Conservation (phyloP, 2,113 vertebrate genomes). For the Atrichornis clamosus region DNA sequence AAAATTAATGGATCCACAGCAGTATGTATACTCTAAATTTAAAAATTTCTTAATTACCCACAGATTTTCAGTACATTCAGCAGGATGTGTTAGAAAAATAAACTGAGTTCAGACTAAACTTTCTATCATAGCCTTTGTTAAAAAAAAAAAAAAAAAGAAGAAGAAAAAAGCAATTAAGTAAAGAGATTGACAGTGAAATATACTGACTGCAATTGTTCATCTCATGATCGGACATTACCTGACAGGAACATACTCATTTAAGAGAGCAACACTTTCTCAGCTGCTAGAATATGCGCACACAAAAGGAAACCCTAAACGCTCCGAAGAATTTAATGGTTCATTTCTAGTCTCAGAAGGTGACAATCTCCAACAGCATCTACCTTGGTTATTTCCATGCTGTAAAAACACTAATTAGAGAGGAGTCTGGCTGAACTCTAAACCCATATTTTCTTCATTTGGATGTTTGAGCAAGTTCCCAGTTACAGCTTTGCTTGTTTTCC, state of each 20-base stretch:
- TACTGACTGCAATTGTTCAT: neutral
- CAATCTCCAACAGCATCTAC: neutral
- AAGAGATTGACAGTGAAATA: neutral
- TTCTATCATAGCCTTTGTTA: neutral
- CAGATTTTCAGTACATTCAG: neutral
- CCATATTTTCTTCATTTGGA: neutral
- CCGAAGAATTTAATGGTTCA: neutral
- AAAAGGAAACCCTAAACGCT: neutral
- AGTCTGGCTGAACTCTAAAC: neutral
- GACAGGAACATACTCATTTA: neutral
- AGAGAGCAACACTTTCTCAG: neutral
- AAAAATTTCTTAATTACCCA: neutral
- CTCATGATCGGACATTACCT: neutral
- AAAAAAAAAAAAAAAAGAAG: neutral
- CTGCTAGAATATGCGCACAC: neutral
- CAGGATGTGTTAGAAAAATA: neutral
- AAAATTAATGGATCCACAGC: conserved; percentile 18
- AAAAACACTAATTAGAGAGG: neutral
- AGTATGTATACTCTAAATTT: neutral
- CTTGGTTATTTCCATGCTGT: neutral
- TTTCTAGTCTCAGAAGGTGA: neutral
- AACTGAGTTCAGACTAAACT: neutral
- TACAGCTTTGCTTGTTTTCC: neutral
- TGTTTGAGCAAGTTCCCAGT: neutral
- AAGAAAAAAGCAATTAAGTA: neutral